Percentiles rank a stretch among this genome's conserved stretches.
Evolutionary conservation across 1,140 invertebrate genomes (phyloP).

Genomic region (Atopsyche davidsoni): DNA sequence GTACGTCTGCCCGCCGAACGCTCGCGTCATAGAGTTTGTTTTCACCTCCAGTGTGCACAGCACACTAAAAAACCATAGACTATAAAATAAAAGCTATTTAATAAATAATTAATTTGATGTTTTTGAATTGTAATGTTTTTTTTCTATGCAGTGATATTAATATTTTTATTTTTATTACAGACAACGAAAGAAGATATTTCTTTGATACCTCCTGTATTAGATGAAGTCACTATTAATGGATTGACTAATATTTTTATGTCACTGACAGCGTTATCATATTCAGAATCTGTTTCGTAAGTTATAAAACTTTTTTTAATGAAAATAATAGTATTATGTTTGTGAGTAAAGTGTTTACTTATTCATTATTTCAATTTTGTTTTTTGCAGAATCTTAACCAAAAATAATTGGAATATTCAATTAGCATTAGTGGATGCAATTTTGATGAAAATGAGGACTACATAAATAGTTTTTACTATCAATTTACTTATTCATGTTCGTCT

Average conservation of each 20-base stretch:
- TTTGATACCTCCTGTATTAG: neutral
- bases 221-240: neutral
- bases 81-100: neutral
- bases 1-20: constrained; percentile 12
- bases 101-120: neutral
- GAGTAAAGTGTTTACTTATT: neutral
- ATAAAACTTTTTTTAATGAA: neutral
- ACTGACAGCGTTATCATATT: neutral
- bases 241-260: neutral
- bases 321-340: neutral
- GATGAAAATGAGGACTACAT: neutral
- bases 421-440: neutral
- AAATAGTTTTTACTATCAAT: neutral
- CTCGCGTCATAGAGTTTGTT: constrained; percentile 1
- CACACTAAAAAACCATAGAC: neutral
- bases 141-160: neutral
- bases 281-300: neutral
- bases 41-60: neutral
- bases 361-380: neutral
- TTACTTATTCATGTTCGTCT: neutral
- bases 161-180: neutral
- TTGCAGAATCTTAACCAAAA: neutral
- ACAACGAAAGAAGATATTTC: neutral
- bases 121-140: neutral
- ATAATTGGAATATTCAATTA: neutral